Conservation (phyloP, 1,140 invertebrate species). For the Adelges cooleyi region DNA sequence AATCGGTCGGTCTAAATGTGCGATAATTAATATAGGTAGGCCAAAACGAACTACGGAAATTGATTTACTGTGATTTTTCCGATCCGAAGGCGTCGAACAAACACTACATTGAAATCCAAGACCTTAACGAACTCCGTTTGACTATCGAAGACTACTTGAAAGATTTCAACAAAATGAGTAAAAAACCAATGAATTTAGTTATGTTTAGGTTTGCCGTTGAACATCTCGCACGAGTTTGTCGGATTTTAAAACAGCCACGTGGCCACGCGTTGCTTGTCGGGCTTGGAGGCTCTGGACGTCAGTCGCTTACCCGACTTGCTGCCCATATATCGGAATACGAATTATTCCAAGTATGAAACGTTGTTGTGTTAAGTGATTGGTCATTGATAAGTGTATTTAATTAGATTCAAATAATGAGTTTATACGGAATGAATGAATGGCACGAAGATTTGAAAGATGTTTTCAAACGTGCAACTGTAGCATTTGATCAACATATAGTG, state of each 20-base stretch:
- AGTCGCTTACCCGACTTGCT: constrained; percentile 77
- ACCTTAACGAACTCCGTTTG: constrained; percentile 65
- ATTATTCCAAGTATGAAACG: constrained; percentile 48
- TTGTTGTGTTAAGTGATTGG: no score
- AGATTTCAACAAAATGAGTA: constrained; percentile 92
- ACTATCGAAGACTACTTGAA: constrained; percentile 80
- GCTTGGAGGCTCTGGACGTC: constrained; percentile 81
- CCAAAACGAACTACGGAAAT: constrained; percentile 68
- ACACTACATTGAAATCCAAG: constrained; percentile 75
- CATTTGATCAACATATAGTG: background rate
- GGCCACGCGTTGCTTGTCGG: constrained; percentile 77
- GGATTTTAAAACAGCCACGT: constrained; percentile 81
- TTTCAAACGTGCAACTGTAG: background rate
- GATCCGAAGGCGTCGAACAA: constrained; percentile 84
- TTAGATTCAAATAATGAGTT: constrained; percentile 3
- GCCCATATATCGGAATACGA: constrained; percentile 90
- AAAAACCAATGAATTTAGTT: constrained; percentile 94
- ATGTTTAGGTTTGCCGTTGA: constrained; percentile 92
- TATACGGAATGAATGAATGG: constrained; percentile 7
- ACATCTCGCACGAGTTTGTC: constrained; percentile 81
- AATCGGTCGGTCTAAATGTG: no score
- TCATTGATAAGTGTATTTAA: background rate
- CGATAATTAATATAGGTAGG: constrained; percentile 10
- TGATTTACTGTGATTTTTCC: constrained; percentile 90
- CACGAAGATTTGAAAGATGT: constrained; percentile 10